Evolutionary conservation across 2,797 vertebrate species (phyloP).

Genomic region (Zalophus californianus): DNA sequence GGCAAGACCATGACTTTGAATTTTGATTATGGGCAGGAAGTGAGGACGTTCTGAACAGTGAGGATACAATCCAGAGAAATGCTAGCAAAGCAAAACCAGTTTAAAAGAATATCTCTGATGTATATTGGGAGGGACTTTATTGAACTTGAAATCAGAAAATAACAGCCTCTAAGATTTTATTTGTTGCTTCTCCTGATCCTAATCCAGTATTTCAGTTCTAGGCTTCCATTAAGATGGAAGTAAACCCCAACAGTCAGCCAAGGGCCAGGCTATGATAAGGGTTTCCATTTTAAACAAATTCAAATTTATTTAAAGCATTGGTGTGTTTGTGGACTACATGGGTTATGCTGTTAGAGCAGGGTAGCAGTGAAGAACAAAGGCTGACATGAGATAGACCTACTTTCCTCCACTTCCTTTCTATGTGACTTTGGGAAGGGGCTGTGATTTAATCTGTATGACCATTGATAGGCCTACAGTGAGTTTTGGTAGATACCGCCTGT

Average conservation of each 20-base stretch:
- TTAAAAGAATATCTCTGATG: not conserved
- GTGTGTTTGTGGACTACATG: conserved; percentile 2
- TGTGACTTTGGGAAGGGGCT: not conserved
- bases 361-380: not conserved
- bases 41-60: not conserved
- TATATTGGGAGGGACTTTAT: not conserved
- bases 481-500: not conserved
- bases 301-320: not conserved
- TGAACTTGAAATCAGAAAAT: conserved; percentile 48
- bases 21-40: not conserved
- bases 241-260: not conserved
- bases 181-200: not conserved
- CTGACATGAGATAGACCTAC: not conserved
- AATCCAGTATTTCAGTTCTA: conserved; percentile 24
- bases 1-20: conserved; percentile 16
- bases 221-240: not conserved
- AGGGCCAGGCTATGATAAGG: not conserved
- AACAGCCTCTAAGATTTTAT: not conserved
- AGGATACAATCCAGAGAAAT: conserved; percentile 13
- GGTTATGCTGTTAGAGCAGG: not conserved
- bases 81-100: not conserved
- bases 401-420: not conserved
- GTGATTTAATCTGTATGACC: not conserved
- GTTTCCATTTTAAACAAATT: conserved; percentile 53
- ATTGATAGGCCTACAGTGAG: not conserved